A percentile compares a stretch with the other conserved stretches of the same genome.
Conservation (phyloP, 1,140 invertebrate genomes). For the Lepidurus arcticus region DNA sequence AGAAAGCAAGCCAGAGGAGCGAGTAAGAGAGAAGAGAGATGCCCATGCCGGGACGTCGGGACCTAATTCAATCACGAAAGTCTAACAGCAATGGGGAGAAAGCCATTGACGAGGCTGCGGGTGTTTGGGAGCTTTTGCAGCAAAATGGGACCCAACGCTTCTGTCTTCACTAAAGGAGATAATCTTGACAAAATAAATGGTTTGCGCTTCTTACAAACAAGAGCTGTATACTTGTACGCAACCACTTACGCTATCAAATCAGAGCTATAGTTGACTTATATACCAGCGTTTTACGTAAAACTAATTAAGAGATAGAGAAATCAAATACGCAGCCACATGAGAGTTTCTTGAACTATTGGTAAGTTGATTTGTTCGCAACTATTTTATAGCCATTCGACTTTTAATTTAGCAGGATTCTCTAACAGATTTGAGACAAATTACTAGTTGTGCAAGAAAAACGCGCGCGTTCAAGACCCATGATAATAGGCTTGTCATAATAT, state of each 20-base stretch:
- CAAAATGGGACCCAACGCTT: neutral
- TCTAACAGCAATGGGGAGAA: constrained; percentile 12
- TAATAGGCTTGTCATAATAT: too few species aligned
- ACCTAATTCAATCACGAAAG: constrained; percentile 11
- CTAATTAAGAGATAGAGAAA: neutral
- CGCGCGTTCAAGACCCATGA: too few species aligned
- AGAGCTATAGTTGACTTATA: neutral
- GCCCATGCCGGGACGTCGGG: constrained; percentile 17
- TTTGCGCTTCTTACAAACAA: neutral
- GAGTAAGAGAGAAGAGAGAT: neutral
- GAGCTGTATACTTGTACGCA: neutral
- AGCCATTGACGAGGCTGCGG: constrained; percentile 5
- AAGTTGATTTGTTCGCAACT: too few species aligned
- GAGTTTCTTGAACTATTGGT: too few species aligned
- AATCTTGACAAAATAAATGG: constrained; percentile 13
- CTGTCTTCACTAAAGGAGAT: constrained; percentile 4
- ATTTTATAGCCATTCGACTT: too few species aligned
- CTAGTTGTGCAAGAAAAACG: too few species aligned
- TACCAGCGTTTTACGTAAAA: neutral
- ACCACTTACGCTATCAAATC: neutral
- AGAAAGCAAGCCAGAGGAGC: neutral
- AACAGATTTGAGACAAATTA: too few species aligned
- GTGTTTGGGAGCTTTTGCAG: neutral
- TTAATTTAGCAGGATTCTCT: too few species aligned
- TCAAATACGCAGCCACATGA: neutral